These are phyloP conservation scores for Ctenomys sociabilis DNA, from an alignment of 2,113 vertebrate species.

Conservation along the genomic window DNA sequence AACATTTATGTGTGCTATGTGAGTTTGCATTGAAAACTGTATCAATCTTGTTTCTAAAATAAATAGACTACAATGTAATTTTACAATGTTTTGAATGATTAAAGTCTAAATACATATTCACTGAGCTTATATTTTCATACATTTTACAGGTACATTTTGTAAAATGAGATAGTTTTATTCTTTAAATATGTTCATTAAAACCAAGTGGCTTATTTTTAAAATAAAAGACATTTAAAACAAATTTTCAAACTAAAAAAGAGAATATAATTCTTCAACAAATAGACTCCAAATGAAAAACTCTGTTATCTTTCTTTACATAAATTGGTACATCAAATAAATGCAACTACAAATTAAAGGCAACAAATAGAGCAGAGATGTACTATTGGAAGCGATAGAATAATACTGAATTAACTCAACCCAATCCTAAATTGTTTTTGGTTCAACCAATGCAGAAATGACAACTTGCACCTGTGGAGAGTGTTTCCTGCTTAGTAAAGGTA, in stretches of 20 bases:
- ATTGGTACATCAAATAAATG: background rate
- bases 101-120: constrained; percentile 52
- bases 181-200: constrained; percentile 66
- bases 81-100: constrained; percentile 69
- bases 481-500: background rate
- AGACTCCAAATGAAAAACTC: background rate
- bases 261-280: background rate
- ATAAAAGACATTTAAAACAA: background rate
- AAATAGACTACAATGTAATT: constrained; percentile 65
- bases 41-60: constrained; percentile 67
- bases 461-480: background rate
- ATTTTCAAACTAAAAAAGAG: background rate
- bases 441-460: background rate
- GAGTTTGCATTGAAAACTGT: background rate
- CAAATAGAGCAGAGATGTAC: background rate
- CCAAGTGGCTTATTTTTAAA: background rate
- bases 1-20: background rate
- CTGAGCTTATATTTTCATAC: constrained; percentile 43
- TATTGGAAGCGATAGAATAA: background rate
- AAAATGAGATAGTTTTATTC: constrained; percentile 66
- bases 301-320: background rate
- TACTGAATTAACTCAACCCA: background rate
- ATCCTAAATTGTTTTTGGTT: background rate
- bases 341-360: background rate
- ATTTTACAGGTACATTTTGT: constrained; percentile 69